Base-by-base conservation (phyloP, 2,113 vertebrate genomes). In the Thomomys bottae region DNA sequence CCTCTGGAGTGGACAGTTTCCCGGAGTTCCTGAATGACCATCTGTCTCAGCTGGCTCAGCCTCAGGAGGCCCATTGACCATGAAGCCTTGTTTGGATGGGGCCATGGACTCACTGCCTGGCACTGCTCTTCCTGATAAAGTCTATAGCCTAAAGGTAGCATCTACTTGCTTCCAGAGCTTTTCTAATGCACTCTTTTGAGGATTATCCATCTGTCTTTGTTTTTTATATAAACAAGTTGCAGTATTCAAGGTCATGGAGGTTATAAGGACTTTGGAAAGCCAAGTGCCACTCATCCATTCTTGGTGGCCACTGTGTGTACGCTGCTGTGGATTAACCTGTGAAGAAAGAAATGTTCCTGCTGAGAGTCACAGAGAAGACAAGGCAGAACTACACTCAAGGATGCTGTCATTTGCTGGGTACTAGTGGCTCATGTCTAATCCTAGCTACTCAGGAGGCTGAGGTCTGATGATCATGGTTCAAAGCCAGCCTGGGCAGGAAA, bases 11-110 rank as follows among this genome's bases (percentile, higher is more conserved):
- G 2, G 36, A 24, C 80, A 66, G 77, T 93, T 95, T 95, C 90
- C 80, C 1, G 6, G 88, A 94, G 81, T 68, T 86, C 32, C 64
- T 95, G 93, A 96, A 94, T 95, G 94, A 88, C 72, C 73, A 86
- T 87, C 88, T 96, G 83, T 90, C 40, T 18, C 77, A 72, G 70
- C 49, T 66, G 0, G 1, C 67, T 82, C 36, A 21, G 68, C 81
- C 0, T 24, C n/a, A 90, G 71, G 57, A 95, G 57, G 34, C 75
- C 80, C 79, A 67, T 73, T 94, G 90, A 94, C 67, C 42, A 49
- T 21, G 70, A 61, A 17, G 80, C 71, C 88, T 95, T 94, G 59
- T 88, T 80, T 5, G 1, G 54, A 73, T 38, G 66, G 59, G 45
- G 64, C 86, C 30, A 11, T 21, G 66, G 66, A 76, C 38, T 87